Evolutionary conservation across 2,113 vertebrate species (phyloP).

Genomic region (Irena cyanogastra): DNA sequence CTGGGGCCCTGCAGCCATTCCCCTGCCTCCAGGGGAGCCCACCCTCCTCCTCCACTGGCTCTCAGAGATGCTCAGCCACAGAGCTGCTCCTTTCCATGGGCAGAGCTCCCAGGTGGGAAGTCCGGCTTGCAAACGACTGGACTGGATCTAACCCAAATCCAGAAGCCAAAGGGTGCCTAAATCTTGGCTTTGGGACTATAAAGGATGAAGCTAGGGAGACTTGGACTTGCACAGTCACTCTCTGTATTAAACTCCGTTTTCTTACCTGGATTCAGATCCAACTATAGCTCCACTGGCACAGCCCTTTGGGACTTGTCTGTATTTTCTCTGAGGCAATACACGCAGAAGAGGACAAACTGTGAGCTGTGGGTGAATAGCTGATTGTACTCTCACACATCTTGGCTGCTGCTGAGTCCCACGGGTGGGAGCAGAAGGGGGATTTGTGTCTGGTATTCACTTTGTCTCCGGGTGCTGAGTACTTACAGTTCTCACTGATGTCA

Average conservation of each 20-base stretch:
- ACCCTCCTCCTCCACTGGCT: not conserved
- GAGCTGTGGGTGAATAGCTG: slow-evolving; percentile 15
- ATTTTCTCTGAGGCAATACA: slow-evolving; percentile 49
- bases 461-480: slow-evolving; percentile 55
- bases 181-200: not conserved
- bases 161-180: slow-evolving; percentile 41
- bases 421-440: not conserved
- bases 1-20: not conserved
- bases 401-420: not conserved
- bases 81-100: not conserved
- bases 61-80: not conserved
- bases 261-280: not conserved
- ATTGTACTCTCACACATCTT: not conserved
- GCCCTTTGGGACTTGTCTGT: slow-evolving; percentile 19
- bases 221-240: not conserved
- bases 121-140: not conserved
- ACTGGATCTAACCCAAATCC: slow-evolving; percentile 8
- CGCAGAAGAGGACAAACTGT: not conserved
- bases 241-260: not conserved
- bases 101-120: not conserved
- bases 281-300: slow-evolving; percentile 3
- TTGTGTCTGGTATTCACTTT: slow-evolving; percentile 29
- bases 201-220: slow-evolving; percentile 19
- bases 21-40: not conserved
- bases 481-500: slow-evolving; percentile 45